Conservation (phyloP, 2,888 invertebrate species). For the Campaea margaritaria region DNA sequence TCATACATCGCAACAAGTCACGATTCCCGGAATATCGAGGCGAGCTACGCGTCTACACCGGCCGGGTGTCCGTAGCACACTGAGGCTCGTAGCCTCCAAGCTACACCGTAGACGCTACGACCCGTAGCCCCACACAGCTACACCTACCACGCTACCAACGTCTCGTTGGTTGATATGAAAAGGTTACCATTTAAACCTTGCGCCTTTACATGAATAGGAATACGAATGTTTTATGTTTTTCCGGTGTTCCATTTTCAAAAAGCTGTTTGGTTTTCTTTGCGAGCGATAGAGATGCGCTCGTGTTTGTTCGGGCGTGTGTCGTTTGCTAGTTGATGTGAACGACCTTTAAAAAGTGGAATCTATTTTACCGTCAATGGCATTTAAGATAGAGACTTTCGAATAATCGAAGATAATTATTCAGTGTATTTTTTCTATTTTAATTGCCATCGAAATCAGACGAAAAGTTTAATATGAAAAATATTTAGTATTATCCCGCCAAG, state of each 20-base stretch:
- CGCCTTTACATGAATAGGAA: conserved; percentile 76
- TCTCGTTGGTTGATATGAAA: conserved; percentile 61
- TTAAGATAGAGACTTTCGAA: too few relatives aligned
- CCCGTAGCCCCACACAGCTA: conserved; percentile 48
- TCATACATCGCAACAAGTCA: conserved; percentile 57
- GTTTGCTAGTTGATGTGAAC: conserved; percentile 1
- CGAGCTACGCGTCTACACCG: conserved; percentile 55
- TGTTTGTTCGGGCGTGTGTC: conserved; percentile 44
- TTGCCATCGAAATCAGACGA: too few relatives aligned
- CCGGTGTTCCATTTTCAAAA: conserved; percentile 70
- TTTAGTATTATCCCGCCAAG: too few relatives aligned
- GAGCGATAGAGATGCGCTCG: conserved; percentile 46
- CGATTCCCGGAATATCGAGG: conserved; percentile 24
- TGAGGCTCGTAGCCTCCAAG: conserved; percentile 32
- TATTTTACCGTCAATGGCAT: not conserved
- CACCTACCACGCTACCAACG: conserved; percentile 45
- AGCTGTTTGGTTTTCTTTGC: conserved; percentile 68
- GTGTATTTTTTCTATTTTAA: too few relatives aligned
- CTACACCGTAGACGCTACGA: conserved; percentile 44
- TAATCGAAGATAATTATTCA: too few relatives aligned
- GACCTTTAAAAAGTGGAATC: not conserved
- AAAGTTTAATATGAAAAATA: too few relatives aligned
- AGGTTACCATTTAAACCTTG: conserved; percentile 75
- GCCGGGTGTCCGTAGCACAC: conserved; percentile 62
- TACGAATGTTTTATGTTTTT: conserved; percentile 76